Conservation (phyloP, 2,113 vertebrate genomes). For the Neolamprologus falcicula region DNA sequence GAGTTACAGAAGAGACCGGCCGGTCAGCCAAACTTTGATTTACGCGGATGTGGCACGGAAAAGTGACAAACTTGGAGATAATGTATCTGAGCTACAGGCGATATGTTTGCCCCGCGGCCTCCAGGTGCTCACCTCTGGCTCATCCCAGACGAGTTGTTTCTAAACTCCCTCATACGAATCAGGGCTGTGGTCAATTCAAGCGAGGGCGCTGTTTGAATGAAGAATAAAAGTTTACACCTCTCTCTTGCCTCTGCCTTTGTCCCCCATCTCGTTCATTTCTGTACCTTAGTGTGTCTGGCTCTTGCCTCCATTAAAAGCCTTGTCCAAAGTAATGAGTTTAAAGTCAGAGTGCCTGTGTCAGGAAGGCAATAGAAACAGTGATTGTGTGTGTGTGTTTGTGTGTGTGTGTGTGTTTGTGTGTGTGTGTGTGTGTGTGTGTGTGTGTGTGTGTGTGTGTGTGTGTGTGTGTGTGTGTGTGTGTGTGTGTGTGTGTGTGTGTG, state of each 20-base stretch:
- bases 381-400: not conserved
- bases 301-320: constrained; percentile 54
- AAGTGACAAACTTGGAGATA: not conserved
- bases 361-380: not conserved
- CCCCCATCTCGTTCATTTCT: constrained; percentile 2
- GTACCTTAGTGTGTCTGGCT: not conserved
- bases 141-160: not conserved
- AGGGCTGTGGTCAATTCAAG: not conserved
- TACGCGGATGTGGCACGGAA: not conserved
- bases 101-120: not conserved
- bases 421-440: not conserved
- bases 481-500: no score
- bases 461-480: no score
- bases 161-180: not conserved
- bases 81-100: not conserved
- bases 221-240: constrained; percentile 12
- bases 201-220: not conserved
- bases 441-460: no score
- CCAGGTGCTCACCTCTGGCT: not conserved
- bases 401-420: not conserved
- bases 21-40: constrained; percentile 16
- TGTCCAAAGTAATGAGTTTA: constrained; percentile 64
- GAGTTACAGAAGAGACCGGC: not conserved
- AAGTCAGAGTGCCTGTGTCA: constrained; percentile 39
- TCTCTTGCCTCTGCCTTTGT: not conserved